These are phyloP conservation scores for Sylvilagus floridanus DNA, from an alignment of 2,797 vertebrate genomes.

Conservation along the genomic window DNA sequence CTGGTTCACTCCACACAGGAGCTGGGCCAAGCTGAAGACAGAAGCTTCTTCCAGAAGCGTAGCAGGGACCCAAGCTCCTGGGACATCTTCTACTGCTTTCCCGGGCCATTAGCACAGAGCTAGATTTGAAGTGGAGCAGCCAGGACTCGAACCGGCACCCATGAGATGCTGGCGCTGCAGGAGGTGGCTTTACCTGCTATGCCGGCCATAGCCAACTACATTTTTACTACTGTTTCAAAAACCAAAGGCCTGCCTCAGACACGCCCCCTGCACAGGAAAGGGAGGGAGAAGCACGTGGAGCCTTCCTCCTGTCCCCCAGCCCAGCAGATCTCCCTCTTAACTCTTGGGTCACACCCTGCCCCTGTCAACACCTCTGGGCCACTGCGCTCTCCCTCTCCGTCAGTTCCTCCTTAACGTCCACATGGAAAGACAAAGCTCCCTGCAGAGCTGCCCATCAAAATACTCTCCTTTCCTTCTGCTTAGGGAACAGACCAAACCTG, in stretches of 20 bases:
- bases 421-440: neutral
- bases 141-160: too few relatives aligned
- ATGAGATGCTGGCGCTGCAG: too few relatives aligned
- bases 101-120: too few relatives aligned
- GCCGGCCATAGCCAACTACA: neutral
- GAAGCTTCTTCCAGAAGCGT: too few relatives aligned
- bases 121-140: too few relatives aligned
- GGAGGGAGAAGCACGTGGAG: neutral
- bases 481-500: neutral
- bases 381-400: neutral
- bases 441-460: neutral
- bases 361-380: neutral
- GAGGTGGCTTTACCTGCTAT: too few relatives aligned
- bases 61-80: too few relatives aligned
- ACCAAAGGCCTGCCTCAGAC: constrained; percentile 5
- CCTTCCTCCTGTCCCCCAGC: too few relatives aligned
- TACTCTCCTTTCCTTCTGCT: constrained; percentile 17
- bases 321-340: too few relatives aligned
- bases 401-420: neutral
- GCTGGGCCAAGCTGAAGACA: too few relatives aligned
- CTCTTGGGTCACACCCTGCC: neutral
- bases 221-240: constrained; percentile 8
- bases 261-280: neutral
- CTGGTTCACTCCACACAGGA: too few relatives aligned
- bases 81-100: too few relatives aligned